Conservation (phyloP, 2,888 invertebrate species). For the Trissolcus japonicus region DNA sequence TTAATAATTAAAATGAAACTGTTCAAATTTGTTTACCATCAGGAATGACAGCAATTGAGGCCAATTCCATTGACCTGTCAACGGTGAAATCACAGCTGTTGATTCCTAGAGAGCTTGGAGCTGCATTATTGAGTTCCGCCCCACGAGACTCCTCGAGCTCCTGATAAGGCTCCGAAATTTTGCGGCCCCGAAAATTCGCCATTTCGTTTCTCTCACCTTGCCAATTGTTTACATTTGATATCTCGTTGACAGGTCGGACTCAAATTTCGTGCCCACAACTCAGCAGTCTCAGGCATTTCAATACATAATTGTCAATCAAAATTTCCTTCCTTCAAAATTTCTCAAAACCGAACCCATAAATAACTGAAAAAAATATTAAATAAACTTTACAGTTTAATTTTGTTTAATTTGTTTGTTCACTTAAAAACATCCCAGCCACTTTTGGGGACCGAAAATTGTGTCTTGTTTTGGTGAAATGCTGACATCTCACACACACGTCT, state of each 20-base stretch:
- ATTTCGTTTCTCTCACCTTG: constrained; percentile 40
- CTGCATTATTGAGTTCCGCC: constrained; percentile 64
- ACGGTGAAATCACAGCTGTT: constrained; percentile 59
- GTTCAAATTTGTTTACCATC: constrained; percentile 80
- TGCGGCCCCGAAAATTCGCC: constrained; percentile 61
- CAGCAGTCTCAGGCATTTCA: too few relatives aligned
- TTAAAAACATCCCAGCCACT: too few relatives aligned
- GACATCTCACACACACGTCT: too few relatives aligned
- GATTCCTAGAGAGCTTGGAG: constrained; percentile 51
- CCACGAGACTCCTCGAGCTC: constrained; percentile 68
- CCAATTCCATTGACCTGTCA: constrained; percentile 82
- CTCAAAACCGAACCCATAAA: too few relatives aligned
- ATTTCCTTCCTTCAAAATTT: too few relatives aligned
- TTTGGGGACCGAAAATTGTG: background rate
- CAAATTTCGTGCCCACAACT: too few relatives aligned
- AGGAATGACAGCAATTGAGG: constrained; percentile 87
- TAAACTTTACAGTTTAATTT: too few relatives aligned
- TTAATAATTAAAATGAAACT: background rate
- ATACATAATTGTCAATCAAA: too few relatives aligned
- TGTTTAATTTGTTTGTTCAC: too few relatives aligned
- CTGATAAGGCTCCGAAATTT: constrained; percentile 68
- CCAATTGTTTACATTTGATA: too few relatives aligned
- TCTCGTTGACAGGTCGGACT: too few relatives aligned
- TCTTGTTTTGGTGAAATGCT: background rate
- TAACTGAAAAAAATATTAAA: too few relatives aligned